These are phyloP conservation scores for Atherix ibis DNA, from an alignment of 2,888 invertebrate genomes.

Conservation along the genomic window DNA sequence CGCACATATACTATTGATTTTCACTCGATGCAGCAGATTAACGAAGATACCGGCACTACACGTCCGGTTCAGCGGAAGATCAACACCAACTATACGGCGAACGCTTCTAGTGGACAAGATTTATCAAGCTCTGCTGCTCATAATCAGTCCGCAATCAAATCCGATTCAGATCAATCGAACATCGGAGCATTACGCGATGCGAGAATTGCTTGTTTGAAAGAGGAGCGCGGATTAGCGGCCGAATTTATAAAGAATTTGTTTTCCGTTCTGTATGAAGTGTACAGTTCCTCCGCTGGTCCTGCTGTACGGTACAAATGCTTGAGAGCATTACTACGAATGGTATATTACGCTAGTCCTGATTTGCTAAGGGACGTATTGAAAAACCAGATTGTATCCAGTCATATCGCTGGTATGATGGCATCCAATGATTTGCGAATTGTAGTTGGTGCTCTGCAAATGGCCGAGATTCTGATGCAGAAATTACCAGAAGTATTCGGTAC, in stretches of 20 bases:
- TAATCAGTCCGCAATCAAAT: not conserved
- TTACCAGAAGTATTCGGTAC: conserved; percentile 88
- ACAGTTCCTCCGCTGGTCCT: conserved; percentile 95
- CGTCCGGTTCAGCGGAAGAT: conserved; percentile 75
- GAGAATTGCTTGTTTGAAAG: conserved; percentile 50
- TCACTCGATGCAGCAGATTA: conserved; percentile 94
- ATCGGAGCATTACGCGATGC: conserved; percentile 35
- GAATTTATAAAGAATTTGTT: conserved; percentile 67
- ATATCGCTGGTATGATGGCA: conserved; percentile 97
- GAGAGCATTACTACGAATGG: conserved; percentile 88
- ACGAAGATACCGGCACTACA: conserved; percentile 92
- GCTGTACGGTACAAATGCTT: conserved; percentile 95
- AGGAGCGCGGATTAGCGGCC: conserved; percentile 53
- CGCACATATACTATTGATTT: conserved; percentile 93
- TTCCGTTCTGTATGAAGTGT: conserved; percentile 92
- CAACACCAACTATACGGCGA: conserved; percentile 41
- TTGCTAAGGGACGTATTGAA: conserved; percentile 60
- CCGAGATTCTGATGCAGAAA: conserved; percentile 91
- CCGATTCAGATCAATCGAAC: not conserved
- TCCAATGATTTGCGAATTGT: conserved; percentile 92
- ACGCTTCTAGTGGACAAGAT: conserved; percentile 20
- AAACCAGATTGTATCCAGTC: conserved; percentile 74
- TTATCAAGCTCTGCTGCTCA: conserved; percentile 15
- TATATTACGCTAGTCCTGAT: conserved; percentile 82
- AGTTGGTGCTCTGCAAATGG: conserved; percentile 92